Conservation (phyloP, 2,113 vertebrate genomes). For the Himantopus leucocephalus region DNA sequence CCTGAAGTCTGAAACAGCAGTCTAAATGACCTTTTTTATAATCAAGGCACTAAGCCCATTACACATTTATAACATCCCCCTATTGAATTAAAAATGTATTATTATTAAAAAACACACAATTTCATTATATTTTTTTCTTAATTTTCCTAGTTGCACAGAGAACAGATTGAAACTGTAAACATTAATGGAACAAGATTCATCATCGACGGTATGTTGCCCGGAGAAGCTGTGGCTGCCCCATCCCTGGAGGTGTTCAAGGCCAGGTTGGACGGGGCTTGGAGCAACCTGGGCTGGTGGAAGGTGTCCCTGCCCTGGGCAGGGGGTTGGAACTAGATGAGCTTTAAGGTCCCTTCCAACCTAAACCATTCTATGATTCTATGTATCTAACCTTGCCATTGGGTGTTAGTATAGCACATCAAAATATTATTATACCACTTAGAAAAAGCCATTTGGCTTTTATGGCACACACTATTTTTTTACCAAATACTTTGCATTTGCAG, state of each 20-base stretch:
- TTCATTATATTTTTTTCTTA: slow-evolving; percentile 28
- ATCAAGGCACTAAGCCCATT: background rate
- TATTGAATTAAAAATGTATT: background rate
- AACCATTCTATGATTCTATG: too few relatives aligned
- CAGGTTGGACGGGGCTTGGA: too few relatives aligned
- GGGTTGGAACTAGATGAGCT: too few relatives aligned
- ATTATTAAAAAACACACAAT: background rate
- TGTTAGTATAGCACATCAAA: background rate
- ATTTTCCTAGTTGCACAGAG: slow-evolving; percentile 81
- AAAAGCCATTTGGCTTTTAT: background rate
- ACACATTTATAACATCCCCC: background rate
- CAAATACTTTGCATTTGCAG: background rate
- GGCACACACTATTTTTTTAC: background rate
- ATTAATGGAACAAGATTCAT: slow-evolving; percentile 87
- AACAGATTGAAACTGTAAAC: slow-evolving; percentile 88
- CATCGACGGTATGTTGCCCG: slow-evolving; percentile 80
- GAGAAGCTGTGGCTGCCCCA: too few relatives aligned
- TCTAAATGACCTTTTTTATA: background rate
- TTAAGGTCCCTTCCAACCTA: too few relatives aligned
- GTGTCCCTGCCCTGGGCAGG: too few relatives aligned
- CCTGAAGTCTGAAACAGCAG: background rate
- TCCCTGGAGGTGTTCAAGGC: too few relatives aligned
- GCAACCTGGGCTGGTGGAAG: too few relatives aligned
- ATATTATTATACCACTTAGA: background rate
- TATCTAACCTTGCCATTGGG: background rate